Evolutionary conservation across 2,113 vertebrate genomes (phyloP), one percentile per base, ranked within the genome.

Genomic region (Gavia stellata): DNA sequence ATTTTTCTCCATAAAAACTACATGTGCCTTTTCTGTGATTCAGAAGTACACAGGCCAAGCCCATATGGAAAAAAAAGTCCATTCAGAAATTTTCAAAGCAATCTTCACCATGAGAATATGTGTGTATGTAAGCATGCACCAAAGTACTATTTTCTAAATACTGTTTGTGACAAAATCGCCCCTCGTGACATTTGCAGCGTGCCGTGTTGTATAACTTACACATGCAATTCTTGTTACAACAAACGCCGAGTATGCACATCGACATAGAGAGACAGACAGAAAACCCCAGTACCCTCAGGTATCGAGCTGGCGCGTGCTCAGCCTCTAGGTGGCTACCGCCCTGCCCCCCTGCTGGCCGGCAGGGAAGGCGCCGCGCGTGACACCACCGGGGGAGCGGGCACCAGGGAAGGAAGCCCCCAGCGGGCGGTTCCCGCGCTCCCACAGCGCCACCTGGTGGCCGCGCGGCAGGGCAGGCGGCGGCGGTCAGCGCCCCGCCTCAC

Each of bases 401-500:
- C 47, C 20, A 20, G 31, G 28, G 38, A 8, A 12, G 38, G 28
- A 5, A 15, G 28, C 20, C 8, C 40, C 42, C 25, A 2, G 31
- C 44, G 44, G 19, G 38, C 38, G 13, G 53, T n/a, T 95, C 97
- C 74, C 88, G 96, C 97, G 98, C 96, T 96, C 97, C 97, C 97
- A 97, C 97, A 98, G 97, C 97, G 97, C 98, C 98, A 97, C 97
- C 98, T 91, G 61, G 97, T 95, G 98, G 66, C 87, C 16, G n/a
- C 88, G 59, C 45, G 50, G 38, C 38, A 13, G 16, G 33, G 42
- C n/a, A 4, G 47, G 49, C 80, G 49, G 40, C 40, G 9, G 29
- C 29, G 8, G 36, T 4, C 25, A 3, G 11, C 42, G 28, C 44
- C 10, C 36, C 31, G 10, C 33, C 6, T 8, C 34, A 13, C 75